These are phyloP conservation scores for Macrochelys suwanniensis DNA, from an alignment of 2,797 vertebrate genomes.

Conservation along the genomic window DNA sequence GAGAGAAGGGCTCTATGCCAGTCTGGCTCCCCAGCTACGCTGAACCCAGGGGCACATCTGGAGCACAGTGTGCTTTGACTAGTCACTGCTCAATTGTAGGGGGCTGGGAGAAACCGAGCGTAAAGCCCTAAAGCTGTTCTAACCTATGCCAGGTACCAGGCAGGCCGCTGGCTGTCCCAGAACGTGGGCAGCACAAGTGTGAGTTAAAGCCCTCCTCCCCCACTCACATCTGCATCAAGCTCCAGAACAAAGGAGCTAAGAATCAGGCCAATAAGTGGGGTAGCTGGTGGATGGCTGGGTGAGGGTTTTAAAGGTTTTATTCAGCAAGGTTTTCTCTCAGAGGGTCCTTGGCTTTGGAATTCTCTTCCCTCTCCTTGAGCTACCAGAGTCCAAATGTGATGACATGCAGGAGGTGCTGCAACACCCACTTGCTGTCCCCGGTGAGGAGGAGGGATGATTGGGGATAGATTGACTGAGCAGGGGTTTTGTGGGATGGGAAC, in stretches of 20 bases:
- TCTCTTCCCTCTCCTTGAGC: fast-evolving
- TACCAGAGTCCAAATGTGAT: neutral
- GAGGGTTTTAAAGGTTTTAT: neutral
- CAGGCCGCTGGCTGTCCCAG: neutral
- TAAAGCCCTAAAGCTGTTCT: neutral
- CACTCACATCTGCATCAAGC: neutral
- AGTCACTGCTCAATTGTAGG: neutral
- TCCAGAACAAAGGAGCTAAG: slow-evolving; percentile 16
- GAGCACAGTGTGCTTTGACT: neutral
- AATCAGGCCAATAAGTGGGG: neutral
- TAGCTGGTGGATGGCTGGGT: neutral
- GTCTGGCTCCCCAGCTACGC: fast-evolving
- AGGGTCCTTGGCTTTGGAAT: neutral
- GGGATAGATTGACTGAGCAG: neutral
- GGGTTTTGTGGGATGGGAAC: neutral
- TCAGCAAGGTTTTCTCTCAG: neutral
- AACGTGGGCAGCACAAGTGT: neutral
- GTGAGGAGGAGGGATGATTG: neutral
- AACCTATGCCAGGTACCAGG: neutral
- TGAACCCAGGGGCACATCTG: neutral
- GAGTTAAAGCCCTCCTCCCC: slow-evolving; percentile 5
- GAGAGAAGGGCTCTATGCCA: neutral
- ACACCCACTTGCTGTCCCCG: neutral
- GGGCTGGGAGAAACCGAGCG: neutral
- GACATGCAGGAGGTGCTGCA: neutral